phyloP scores from a whole-genome alignment of 2,113 vertebrate genomes.

The Lates calcarifer region DNA sequence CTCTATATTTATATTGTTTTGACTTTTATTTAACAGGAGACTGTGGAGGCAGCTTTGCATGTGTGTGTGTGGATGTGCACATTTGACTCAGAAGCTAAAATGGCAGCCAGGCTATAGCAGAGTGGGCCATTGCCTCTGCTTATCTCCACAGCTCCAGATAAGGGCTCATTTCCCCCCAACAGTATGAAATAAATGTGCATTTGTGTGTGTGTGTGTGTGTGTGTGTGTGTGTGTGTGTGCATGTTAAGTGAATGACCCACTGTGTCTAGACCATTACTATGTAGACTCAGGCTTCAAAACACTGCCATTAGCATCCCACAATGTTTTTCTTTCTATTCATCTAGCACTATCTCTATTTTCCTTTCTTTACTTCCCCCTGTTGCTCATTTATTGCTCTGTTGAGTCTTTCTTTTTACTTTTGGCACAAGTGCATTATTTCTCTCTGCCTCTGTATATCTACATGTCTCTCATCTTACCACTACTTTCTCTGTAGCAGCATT shows the following conservation, averaged over 20 bases:
- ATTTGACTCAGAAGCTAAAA: conserved; percentile 61
- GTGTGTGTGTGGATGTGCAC: background rate
- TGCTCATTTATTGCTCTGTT: conserved; percentile 22
- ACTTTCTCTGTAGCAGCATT: conserved; percentile 16
- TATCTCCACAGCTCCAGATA: conserved; percentile 81
- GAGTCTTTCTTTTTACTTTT: conserved; percentile 7
- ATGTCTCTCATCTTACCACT: conserved; percentile 1
- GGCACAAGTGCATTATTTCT: background rate
- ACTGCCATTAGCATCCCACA: conserved; percentile 68
- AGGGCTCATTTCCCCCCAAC: conserved; percentile 70
- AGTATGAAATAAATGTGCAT: conserved; percentile 67
- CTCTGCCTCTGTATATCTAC: background rate
- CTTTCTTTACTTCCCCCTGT: background rate
- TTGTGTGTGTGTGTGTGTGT: conserved; percentile 33
- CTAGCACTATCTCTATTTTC: background rate
- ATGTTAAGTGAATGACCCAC: conserved; percentile 55
- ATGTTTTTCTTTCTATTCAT: conserved; percentile 40
- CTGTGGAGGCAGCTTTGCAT: conserved; percentile 7
- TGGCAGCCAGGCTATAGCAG: conserved; percentile 53
- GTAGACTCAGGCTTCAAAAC: conserved; percentile 59
- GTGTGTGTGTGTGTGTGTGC: conserved; percentile 22
- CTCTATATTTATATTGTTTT: conserved; percentile 53
- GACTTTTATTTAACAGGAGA: conserved; percentile 36
- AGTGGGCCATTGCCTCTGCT: conserved; percentile 65
- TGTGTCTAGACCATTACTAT: conserved; percentile 50